These are phyloP conservation scores for Caenorhabditis sp. DNA, from an alignment of 2,888 invertebrate genomes.

Conservation along the genomic window DNA sequence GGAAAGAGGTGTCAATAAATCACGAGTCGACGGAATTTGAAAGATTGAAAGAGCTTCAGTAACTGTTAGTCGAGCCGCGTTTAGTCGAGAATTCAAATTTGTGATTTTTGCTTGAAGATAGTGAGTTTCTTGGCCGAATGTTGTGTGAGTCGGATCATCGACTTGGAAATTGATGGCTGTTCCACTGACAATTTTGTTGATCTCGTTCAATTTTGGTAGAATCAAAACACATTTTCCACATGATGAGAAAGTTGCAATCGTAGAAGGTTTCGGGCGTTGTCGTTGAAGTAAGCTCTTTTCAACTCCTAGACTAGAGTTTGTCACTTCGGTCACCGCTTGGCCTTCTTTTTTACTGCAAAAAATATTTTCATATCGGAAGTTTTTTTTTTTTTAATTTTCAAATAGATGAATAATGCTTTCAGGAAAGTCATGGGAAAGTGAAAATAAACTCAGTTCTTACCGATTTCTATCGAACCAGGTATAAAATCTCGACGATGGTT, in stretches of 20 bases:
- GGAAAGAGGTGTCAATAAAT: conserved; percentile 1
- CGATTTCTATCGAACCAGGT: conserved; percentile 52
- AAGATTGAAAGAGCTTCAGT: conserved; percentile 38
- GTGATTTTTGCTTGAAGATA: conserved; percentile 22
- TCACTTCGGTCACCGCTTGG: background rate
- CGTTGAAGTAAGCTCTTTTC: conserved; percentile 27
- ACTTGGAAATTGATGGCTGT: conserved; percentile 22
- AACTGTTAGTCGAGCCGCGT: conserved; percentile 23
- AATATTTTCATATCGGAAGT: background rate
- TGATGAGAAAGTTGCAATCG: background rate
- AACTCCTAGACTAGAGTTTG: conserved; percentile 17
- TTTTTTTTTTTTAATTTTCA: background rate
- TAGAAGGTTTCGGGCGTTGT: background rate
- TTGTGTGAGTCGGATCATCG: conserved; percentile 26
- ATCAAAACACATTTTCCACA: conserved; percentile 20
- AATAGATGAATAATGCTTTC: too few relatives aligned
- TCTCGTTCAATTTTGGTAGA: conserved; percentile 30
- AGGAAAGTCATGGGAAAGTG: too few relatives aligned
- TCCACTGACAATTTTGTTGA: conserved; percentile 28
- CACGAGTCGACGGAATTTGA: conserved; percentile 18
- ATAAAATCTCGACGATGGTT: conserved; percentile 24
- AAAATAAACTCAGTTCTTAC: conserved; percentile 18
- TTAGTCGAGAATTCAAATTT: conserved; percentile 40
- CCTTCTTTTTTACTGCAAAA: background rate
- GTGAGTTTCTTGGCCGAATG: conserved; percentile 8